Conservation (phyloP, 1,140 invertebrate species). For the Drosophila kurseongensis region DNA sequence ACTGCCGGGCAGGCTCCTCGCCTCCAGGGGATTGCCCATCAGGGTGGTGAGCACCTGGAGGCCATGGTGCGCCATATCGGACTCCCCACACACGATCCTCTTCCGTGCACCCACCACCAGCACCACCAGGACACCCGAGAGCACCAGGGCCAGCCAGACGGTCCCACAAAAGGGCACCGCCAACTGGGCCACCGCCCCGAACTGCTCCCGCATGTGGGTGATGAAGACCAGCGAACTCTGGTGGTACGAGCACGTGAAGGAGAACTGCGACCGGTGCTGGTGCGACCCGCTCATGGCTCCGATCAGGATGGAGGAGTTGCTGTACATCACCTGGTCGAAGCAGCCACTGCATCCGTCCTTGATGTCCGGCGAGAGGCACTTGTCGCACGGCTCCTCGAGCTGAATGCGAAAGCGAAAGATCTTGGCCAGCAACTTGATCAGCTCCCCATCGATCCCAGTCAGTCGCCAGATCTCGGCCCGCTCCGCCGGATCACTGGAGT, state of each 20-base stretch:
- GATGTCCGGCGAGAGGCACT: slow-evolving; percentile 16
- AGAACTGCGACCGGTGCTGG: slow-evolving; percentile 37
- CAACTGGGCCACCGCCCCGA: slow-evolving; percentile 52
- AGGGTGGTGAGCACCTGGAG: slow-evolving; percentile 54
- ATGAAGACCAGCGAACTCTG: slow-evolving; percentile 65
- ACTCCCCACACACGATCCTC: not conserved
- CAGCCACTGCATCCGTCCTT: slow-evolving; percentile 27
- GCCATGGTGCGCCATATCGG: slow-evolving; percentile 1
- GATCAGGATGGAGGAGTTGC: slow-evolving; percentile 50
- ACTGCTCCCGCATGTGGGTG: slow-evolving; percentile 34
- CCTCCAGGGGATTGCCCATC: slow-evolving; percentile 55
- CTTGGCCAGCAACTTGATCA: slow-evolving; percentile 48
- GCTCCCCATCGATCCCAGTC: slow-evolving; percentile 58
- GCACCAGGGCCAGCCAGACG: slow-evolving; percentile 45
- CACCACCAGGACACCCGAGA: slow-evolving; percentile 23
- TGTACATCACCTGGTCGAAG: slow-evolving; percentile 36
- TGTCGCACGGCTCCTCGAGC: slow-evolving; percentile 49
- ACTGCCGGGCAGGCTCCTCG: not conserved
- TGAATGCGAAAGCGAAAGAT: slow-evolving; percentile 52
- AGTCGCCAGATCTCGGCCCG: slow-evolving; percentile 33
- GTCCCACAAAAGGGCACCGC: slow-evolving; percentile 36
- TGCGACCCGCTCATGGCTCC: slow-evolving; percentile 67
- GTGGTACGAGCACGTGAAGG: slow-evolving; percentile 50
- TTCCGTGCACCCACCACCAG: slow-evolving; percentile 31
- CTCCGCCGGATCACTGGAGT: slow-evolving; percentile 35